Evolutionary conservation across 2,797 vertebrate species (phyloP).

Genomic region (Knipowitschia caucasica): DNA sequence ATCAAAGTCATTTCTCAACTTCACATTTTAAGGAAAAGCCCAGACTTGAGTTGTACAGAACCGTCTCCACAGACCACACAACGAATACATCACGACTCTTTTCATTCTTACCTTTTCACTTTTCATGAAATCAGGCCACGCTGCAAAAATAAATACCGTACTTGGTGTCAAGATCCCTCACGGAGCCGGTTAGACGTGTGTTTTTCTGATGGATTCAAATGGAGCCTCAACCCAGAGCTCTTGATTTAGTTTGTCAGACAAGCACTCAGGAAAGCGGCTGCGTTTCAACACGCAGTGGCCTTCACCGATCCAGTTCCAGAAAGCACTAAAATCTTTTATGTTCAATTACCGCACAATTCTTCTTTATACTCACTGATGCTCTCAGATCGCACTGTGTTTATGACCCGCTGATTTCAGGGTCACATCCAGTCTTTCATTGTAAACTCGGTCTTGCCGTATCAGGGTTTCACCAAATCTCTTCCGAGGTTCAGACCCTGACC

Average conservation of each 20-base stretch:
- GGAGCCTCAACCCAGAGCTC: slow-evolving; percentile 37
- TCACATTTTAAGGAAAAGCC: slow-evolving; percentile 33
- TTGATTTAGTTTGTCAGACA: slow-evolving; percentile 43
- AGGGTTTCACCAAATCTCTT: slow-evolving; percentile 69
- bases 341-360: slow-evolving; percentile 29
- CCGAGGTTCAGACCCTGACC: slow-evolving; percentile 62
- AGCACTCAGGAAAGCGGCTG: slow-evolving; percentile 39
- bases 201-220: slow-evolving; percentile 46
- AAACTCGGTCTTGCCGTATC: slow-evolving; percentile 65
- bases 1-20: slow-evolving; percentile 37
- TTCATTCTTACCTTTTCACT: slow-evolving; percentile 28
- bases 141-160: slow-evolving; percentile 32
- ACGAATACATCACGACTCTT: slow-evolving; percentile 39
- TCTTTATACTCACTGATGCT: slow-evolving; percentile 28
- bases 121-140: slow-evolving; percentile 6
- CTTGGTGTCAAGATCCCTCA: slow-evolving; percentile 23
- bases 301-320: slow-evolving; percentile 55
- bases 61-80: slow-evolving; percentile 19
- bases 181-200: slow-evolving; percentile 7
- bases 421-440: slow-evolving; percentile 61
- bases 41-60: slow-evolving; percentile 30
- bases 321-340: slow-evolving; percentile 50
- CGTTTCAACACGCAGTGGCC: slow-evolving; percentile 50
- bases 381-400: slow-evolving; percentile 65
- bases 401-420: slow-evolving; percentile 60